These are phyloP conservation scores for Ardeotis arabs DNA, from an alignment of 2,113 vertebrate genomes.

Conservation along the genomic window DNA sequence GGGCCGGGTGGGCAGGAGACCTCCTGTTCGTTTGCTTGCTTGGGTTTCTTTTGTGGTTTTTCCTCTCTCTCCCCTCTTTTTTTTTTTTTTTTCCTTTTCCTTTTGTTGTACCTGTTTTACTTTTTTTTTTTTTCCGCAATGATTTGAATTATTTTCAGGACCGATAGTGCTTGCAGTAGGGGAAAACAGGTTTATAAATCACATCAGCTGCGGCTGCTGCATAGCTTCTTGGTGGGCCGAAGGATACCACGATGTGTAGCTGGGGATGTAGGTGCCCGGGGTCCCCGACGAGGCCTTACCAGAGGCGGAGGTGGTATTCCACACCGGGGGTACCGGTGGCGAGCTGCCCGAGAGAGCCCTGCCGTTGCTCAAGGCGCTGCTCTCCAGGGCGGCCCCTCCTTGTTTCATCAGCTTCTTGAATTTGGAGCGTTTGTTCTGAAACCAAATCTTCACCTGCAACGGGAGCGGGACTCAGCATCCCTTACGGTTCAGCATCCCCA, in stretches of 20 bases:
- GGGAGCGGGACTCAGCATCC: not conserved
- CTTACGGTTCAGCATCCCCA: not conserved
- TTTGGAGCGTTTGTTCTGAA: conserved; percentile 99
- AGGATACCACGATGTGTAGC: conserved; percentile 98
- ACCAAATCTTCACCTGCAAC: conserved; percentile 93
- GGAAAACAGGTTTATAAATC: conserved; percentile 71
- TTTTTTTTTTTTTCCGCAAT: not conserved
- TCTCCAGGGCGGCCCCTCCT: conserved; percentile 88
- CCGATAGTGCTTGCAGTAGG: not conserved
- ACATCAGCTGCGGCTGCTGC: conserved; percentile 99
- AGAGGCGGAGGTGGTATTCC: conserved; percentile 89
- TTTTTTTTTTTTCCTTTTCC: not conserved
- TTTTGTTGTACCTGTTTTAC: not conserved
- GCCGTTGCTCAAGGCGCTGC: conserved; percentile 87
- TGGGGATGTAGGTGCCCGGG: conserved; percentile 93
- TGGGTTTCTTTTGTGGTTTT: not conserved
- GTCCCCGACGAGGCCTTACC: conserved; percentile 89
- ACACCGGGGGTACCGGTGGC: conserved; percentile 89
- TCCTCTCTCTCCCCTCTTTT: not conserved
- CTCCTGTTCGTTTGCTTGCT: conserved; percentile 35
- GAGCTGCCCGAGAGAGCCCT: conserved; percentile 89
- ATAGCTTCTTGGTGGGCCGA: conserved; percentile 98
- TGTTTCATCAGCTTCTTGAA: conserved; percentile 99
- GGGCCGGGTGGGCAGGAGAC: conserved; percentile 62
- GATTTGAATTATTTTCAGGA: conserved; percentile 19